Evolutionary conservation across 2,797 vertebrate species (phyloP).

Genomic region (Rhadinocentrus ornatus): DNA sequence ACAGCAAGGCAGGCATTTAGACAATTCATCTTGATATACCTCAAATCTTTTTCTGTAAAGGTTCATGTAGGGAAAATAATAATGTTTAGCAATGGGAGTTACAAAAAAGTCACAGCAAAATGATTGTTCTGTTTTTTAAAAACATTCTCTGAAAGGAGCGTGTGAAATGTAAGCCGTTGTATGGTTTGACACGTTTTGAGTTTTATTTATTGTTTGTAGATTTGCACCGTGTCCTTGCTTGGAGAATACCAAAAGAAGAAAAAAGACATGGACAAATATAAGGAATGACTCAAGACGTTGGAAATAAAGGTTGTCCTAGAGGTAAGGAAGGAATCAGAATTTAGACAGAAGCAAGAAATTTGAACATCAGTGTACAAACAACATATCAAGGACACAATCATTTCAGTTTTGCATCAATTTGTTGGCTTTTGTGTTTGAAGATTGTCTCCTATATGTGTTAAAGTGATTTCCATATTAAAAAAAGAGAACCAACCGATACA

Average conservation of each 20-base stretch:
- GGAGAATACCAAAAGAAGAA: neutral
- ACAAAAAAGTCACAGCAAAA: constrained; percentile 78
- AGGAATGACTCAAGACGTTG: neutral
- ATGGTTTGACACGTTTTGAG: constrained; percentile 44
- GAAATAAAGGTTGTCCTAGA: neutral
- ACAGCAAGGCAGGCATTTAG: constrained; percentile 87
- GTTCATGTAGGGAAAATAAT: constrained; percentile 89
- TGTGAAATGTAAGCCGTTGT: constrained; percentile 48
- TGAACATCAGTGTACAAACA: constrained; percentile 7
- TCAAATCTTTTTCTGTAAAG: constrained; percentile 99
- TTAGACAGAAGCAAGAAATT: neutral
- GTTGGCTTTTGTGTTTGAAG: constrained; percentile 64
- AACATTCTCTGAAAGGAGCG: constrained; percentile 42
- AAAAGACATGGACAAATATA: neutral
- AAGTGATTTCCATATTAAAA: constrained; percentile 81
- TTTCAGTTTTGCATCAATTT: constrained; percentile 53
- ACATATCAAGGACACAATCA: constrained; percentile 28
- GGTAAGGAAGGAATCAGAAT: constrained; percentile 5
- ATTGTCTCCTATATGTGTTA: constrained; percentile 79
- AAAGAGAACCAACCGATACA: constrained; percentile 68
- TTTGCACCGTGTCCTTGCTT: constrained; percentile 68
- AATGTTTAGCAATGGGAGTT: constrained; percentile 80
- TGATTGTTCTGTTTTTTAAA: constrained; percentile 85
- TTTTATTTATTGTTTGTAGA: constrained; percentile 74
- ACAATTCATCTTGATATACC: constrained; percentile 99